Evolutionary conservation across 2,888 invertebrate genomes (phyloP).

Genomic region (Drosophila setosimentum): DNA sequence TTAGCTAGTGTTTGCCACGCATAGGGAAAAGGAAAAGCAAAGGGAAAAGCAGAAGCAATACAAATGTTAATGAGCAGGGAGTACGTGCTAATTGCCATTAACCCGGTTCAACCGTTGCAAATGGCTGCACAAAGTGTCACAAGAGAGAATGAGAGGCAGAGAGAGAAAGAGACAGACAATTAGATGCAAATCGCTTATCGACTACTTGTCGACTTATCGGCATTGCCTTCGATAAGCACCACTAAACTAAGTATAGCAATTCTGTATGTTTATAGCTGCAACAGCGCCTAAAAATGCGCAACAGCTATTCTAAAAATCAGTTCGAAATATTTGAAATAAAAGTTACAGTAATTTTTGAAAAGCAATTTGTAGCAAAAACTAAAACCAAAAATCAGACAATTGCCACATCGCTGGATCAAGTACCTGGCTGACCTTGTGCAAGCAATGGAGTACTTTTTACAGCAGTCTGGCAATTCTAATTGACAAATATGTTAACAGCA

Average conservation of each 20-base stretch:
- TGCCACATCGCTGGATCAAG: constrained; percentile 19
- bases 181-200: constrained; percentile 4
- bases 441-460: not conserved
- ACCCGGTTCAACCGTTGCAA: constrained; percentile 32
- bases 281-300: constrained; percentile 4
- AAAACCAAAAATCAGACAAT: not conserved
- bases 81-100: constrained; percentile 69
- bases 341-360: not conserved
- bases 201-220: not conserved
- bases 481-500: constrained; percentile 2
- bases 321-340: not conserved
- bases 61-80: constrained; percentile 66
- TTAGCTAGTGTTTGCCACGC: constrained; percentile 6
- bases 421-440: not conserved
- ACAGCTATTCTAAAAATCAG: not conserved
- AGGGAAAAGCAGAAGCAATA: constrained; percentile 15
- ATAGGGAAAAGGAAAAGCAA: constrained; percentile 33
- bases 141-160: not conserved
- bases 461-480: constrained; percentile 17
- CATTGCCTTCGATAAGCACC: not conserved
- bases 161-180: not conserved
- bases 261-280: not conserved
- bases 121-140: constrained; percentile 31
- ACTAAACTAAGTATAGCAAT: not conserved
- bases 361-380: not conserved